Evolutionary conservation across 2,888 invertebrate genomes (phyloP).

Genomic region (Dasypolia templi): DNA sequence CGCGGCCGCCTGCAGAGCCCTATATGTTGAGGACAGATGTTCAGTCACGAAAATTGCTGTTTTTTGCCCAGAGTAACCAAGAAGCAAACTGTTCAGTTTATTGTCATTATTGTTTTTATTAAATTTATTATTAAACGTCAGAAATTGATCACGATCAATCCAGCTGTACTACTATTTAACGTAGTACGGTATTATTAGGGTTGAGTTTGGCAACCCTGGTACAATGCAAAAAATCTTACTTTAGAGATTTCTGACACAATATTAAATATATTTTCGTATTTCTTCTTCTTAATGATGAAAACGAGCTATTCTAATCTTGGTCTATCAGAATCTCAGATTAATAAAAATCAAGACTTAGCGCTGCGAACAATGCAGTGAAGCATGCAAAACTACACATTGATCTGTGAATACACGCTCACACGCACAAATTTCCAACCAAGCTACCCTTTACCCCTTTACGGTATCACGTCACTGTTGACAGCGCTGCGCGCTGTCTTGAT

Average conservation of each 20-base stretch:
- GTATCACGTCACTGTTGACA: too few relatives aligned
- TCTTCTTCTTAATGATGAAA: background rate
- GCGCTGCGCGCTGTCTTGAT: too few relatives aligned
- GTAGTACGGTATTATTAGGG: background rate
- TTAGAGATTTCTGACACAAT: background rate
- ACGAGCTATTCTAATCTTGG: background rate
- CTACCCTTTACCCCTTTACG: too few relatives aligned
- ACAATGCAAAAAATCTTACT: background rate
- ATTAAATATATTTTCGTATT: too few relatives aligned
- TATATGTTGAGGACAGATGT: background rate
- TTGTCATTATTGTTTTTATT: background rate
- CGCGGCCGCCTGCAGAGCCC: background rate
- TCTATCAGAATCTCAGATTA: too few relatives aligned
- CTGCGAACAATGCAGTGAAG: too few relatives aligned
- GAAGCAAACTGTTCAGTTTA: background rate
- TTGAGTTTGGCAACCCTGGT: background rate
- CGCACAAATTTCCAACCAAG: too few relatives aligned
- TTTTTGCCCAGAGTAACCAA: background rate
- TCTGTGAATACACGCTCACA: too few relatives aligned
- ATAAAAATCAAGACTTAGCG: too few relatives aligned
- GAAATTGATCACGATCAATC: background rate
- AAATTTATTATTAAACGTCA: background rate
- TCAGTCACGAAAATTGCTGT: background rate
- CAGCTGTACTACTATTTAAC: background rate
- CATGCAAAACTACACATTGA: too few relatives aligned